Base-by-base conservation (phyloP, 1,140 invertebrate genomes). In the Drosophila paulistorum region DNA sequence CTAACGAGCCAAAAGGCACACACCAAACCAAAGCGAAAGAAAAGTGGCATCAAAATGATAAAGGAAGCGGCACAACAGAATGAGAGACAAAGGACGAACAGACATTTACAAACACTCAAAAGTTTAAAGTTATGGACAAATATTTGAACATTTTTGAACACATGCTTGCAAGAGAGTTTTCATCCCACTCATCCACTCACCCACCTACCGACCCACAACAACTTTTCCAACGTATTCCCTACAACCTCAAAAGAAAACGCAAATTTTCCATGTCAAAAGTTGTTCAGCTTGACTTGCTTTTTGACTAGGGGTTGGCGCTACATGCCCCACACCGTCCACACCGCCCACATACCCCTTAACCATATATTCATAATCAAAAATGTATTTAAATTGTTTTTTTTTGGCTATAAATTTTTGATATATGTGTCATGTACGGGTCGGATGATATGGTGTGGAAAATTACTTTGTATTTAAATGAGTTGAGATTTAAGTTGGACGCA, bases 391-490 rank as follows among this genome's bases (percentile, higher is more conserved):
- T 87, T 87, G 80, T 74, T 78, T 82, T 82, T 83, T 66, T 74
- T 80, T 69, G 77, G 74, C 75, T 80, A 89, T 84, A 84, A 37
- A 89, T 84, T 81, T 87, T 89, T 89, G 84, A 84, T 90, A 89
- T 78, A 87, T 87, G 77, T 61, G 67, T 74, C 79, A 62, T 66
- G 65, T 63, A 60, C 63, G 57, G 79, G 73, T 51, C 45, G 45
- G 45, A 51, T 51, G 83, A 80, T 87, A 77, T 89, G 84, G 85
- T 89, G 85, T 84, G 84, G 84, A 89, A 89, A 89, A 89, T 89
- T 81, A 89, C 81, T 89, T 89, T 89, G 66, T 71, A 84, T 89
- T 89, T 89, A 84, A 89, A 89, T 89, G 85, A 89, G 80, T 79
- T 80, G 67, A 74, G 17, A 30, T 30, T 17, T 48, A 9, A 39